Evolutionary conservation across 2,797 vertebrate genomes (phyloP).

Genomic region (Pseudochirops cupreus): DNA sequence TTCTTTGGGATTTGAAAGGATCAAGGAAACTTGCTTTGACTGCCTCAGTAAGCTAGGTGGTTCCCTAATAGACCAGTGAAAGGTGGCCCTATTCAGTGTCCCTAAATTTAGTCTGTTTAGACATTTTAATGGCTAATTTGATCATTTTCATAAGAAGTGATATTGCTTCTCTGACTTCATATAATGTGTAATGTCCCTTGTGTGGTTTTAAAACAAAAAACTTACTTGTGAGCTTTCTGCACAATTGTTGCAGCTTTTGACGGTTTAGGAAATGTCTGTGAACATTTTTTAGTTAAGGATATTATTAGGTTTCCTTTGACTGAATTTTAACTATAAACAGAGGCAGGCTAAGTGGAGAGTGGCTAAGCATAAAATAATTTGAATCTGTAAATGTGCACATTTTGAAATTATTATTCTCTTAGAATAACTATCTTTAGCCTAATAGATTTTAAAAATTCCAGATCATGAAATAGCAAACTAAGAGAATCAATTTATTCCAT

Average conservation of each 20-base stretch:
- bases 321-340: slow-evolving; percentile 68
- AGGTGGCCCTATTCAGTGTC: slow-evolving; percentile 58
- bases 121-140: slow-evolving; percentile 63
- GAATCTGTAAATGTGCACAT: slow-evolving; percentile 62
- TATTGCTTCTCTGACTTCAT: slow-evolving; percentile 31
- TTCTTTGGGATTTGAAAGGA: slow-evolving; percentile 72
- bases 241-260: slow-evolving; percentile 65
- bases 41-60: slow-evolving; percentile 53
- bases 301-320: slow-evolving; percentile 23
- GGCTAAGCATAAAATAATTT: slow-evolving; percentile 60
- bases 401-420: slow-evolving; percentile 42
- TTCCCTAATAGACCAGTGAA: slow-evolving; percentile 48
- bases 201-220: slow-evolving; percentile 61
- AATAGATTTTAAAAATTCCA: slow-evolving; percentile 56
- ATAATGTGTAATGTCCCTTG: slow-evolving; percentile 41
- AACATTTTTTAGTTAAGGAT: slow-evolving; percentile 58
- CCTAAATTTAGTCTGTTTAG: slow-evolving; percentile 62
- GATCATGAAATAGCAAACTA: slow-evolving; percentile 47
- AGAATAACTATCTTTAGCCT: slow-evolving; percentile 29
- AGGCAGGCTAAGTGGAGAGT: slow-evolving; percentile 42
- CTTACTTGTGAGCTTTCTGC: slow-evolving; percentile 55
- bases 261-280: slow-evolving; percentile 63
- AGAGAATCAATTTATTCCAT: slow-evolving; percentile 19
- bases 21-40: slow-evolving; percentile 69
- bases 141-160: slow-evolving; percentile 49